These are phyloP conservation scores for Crambe crambe DNA, from an alignment of 37 sponge, comb jelly and placozoan species.

Conservation along the genomic window DNA sequence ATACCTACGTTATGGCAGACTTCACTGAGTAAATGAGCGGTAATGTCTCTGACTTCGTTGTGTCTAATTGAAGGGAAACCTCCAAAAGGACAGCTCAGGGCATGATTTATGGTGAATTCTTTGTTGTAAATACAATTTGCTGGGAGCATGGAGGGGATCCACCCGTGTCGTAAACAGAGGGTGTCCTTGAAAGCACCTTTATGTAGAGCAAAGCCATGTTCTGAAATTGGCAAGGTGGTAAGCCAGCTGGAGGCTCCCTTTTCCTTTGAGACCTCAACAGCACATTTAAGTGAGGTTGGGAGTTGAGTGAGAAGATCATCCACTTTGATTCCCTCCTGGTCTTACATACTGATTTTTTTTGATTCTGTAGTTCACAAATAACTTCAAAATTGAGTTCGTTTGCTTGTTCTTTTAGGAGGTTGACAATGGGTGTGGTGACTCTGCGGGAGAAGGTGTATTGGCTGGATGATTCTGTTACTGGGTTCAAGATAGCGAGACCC, in stretches of 20 bases:
- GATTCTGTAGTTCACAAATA: neutral
- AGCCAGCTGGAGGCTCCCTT: neutral
- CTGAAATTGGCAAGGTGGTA: neutral
- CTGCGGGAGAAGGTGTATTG: neutral
- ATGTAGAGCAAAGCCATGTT: neutral
- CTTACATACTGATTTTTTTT: neutral
- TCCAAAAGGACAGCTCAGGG: neutral
- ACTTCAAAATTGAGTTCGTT: neutral
- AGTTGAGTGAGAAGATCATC: neutral
- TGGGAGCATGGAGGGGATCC: neutral
- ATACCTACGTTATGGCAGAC: conserved; percentile 44
- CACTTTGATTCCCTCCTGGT: neutral
- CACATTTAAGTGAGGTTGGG: neutral
- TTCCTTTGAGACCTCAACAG: neutral
- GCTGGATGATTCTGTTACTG: neutral
- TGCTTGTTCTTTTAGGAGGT: neutral
- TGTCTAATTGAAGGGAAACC: conserved; percentile 43
- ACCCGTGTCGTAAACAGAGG: neutral
- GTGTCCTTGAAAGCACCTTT: neutral
- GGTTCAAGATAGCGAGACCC: neutral
- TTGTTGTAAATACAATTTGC: neutral
- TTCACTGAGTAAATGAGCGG: conserved; percentile 35
- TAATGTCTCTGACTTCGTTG: conserved; percentile 40
- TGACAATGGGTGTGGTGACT: neutral
- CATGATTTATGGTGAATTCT: neutral